A percentile compares a stretch with the other conserved stretches of the same genome.
Evolutionary conservation across 2,113 vertebrate genomes (phyloP).

Genomic region (Neopipo cinnamomea): DNA sequence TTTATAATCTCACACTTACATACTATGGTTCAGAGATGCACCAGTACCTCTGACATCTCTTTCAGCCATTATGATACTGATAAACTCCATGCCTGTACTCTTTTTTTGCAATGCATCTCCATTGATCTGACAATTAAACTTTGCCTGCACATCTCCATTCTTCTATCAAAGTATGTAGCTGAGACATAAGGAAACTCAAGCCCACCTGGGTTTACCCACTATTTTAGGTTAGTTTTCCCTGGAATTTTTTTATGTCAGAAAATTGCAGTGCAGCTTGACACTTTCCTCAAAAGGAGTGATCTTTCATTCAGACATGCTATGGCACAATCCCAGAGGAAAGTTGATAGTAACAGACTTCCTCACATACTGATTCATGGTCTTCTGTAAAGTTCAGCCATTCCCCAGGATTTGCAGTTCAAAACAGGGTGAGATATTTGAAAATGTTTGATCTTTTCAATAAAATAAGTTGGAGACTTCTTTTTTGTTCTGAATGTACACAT

Average conservation of each 20-base stretch:
- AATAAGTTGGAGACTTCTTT: not conserved
- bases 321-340: slow-evolving; percentile 15
- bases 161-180: not conserved
- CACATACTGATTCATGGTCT: not conserved
- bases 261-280: not conserved
- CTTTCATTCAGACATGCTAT: slow-evolving; percentile 30
- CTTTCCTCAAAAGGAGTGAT: slow-evolving; percentile 27
- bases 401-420: slow-evolving; percentile 58
- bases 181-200: not conserved
- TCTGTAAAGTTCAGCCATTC: slow-evolving; percentile 58
- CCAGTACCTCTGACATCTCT: not conserved
- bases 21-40: not conserved
- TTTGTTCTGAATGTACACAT: not conserved
- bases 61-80: not conserved
- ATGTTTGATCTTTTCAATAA: slow-evolving; percentile 16
- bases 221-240: not conserved
- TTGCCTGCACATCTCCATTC: not conserved
- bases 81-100: not conserved
- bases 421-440: slow-evolving; percentile 19
- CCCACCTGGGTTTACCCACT: not conserved
- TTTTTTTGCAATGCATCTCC: not conserved
- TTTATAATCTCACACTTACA: not conserved
- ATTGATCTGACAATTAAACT: not conserved
- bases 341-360: slow-evolving; percentile 6
- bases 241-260: not conserved